Base-by-base conservation (phyloP, 2,888 invertebrate species). In the Molorchus minor region DNA sequence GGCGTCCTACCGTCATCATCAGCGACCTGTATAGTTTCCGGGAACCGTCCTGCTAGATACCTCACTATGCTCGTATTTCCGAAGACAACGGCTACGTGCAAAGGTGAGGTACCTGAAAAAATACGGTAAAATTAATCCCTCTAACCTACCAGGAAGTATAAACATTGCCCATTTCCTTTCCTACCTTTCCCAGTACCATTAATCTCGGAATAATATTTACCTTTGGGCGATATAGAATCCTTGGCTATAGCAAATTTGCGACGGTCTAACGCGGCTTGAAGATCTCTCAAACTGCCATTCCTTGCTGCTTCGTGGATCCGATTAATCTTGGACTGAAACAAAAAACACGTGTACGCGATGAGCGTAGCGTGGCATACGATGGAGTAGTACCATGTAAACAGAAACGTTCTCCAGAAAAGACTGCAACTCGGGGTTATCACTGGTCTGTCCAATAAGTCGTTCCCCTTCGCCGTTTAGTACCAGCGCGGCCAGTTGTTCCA, bases 181-280 rank as follows among this genome's bases (percentile, higher is more conserved):
- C 4, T 25, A 25, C 25, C 4, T 25, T 8, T 25, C 4, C 25
- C 4, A 25, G 5, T 25, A 25, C 4, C 25, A 5, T 25, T 25
- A 5, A 25, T 25, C 25, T 5, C 4, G 25, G 25, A 25, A 5
- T 25, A 8, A 25, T 25, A 13, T 38, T 43, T 54, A 66, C 67
- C 71, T 53, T 91, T 88, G 0, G 91, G 88, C n/a, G 92, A 91
- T 66, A 88, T 84, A 59, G 90, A 88, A 79, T 96, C 94, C 70
- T 91, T 87, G 15, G 96, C 95, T 61, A 94, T 88, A 1, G 94
- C 95, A 77, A 96, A 92, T 85, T 94, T 94, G 75, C 95, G 89
- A 67, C 96, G 83, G 80, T 96, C 93, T 72, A 95, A 80, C 0
- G 94, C 89, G 68, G 92, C 88, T 80, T 94, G 94, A 53, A 96